These are phyloP conservation scores for Lycocerus yunnanus DNA, from an alignment of 2,888 invertebrate genomes.

Conservation along the genomic window DNA sequence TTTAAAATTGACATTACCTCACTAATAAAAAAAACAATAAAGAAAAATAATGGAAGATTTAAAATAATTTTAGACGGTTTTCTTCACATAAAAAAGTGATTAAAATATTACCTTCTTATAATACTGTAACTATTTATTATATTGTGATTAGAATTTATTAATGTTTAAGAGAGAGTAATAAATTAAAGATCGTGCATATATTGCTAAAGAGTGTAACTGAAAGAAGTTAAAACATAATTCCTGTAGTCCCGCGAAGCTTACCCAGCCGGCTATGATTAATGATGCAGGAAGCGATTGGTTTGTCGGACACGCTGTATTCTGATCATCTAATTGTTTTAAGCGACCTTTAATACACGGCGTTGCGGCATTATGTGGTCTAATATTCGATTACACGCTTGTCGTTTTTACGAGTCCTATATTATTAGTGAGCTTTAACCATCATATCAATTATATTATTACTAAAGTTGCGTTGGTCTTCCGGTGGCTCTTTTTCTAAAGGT, in stretches of 20 bases:
- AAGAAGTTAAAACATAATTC: constrained; percentile 14
- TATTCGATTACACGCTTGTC: constrained; percentile 40
- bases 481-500: constrained; percentile 11
- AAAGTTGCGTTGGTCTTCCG: constrained; percentile 8
- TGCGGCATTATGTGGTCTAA: constrained; percentile 36
- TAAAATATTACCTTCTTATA: background rate
- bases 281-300: constrained; percentile 51
- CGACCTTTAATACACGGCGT: constrained; percentile 31
- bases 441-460: constrained; percentile 30
- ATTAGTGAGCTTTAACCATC: constrained; percentile 18
- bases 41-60: background rate
- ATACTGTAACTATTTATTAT: background rate
- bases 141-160: constrained; percentile 2
- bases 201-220: constrained; percentile 1
- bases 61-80: background rate
- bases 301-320: constrained; percentile 47
- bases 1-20: background rate
- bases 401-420: constrained; percentile 27
- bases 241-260: constrained; percentile 27
- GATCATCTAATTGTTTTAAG: constrained; percentile 48
- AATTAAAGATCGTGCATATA: constrained; percentile 15
- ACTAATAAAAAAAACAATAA: background rate
- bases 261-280: constrained; percentile 45
- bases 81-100: background rate
- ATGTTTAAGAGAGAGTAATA: constrained; percentile 18